Conservation (phyloP, 2,797 vertebrate species). For the Odontamblyopus lacepedii region DNA sequence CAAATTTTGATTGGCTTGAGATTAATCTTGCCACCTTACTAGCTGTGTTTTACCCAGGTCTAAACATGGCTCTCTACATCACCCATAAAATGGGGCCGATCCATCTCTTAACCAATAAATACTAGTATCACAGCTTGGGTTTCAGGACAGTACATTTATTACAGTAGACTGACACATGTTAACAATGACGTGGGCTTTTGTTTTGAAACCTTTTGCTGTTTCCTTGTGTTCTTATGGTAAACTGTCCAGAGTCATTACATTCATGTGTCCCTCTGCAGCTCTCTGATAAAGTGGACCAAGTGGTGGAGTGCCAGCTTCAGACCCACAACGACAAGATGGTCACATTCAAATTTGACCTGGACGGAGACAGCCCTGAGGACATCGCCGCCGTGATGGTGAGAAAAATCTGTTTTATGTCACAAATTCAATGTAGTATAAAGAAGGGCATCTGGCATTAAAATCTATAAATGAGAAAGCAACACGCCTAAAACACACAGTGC, state of each 20-base stretch:
- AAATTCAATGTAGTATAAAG: not conserved
- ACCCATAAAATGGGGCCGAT: not conserved
- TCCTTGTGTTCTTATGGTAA: slow-evolving; percentile 18
- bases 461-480: not conserved
- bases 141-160: slow-evolving; percentile 7
- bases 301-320: slow-evolving; percentile 98
- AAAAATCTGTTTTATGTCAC: not conserved
- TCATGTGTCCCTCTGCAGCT: slow-evolving; percentile 77
- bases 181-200: not conserved
- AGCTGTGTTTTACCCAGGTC: not conserved
- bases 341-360: slow-evolving; percentile 97
- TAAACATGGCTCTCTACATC: not conserved
- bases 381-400: slow-evolving; percentile 94
- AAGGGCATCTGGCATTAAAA: not conserved
- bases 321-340: slow-evolving; percentile 99
- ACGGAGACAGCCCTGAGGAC: slow-evolving; percentile 95
- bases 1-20: no score
- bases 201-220: not conserved
- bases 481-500: not conserved
- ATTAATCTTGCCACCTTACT: no score
- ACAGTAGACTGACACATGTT: slow-evolving; percentile 3
- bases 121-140: not conserved
- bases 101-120: not conserved
- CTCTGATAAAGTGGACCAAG: slow-evolving; percentile 92
- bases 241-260: slow-evolving; percentile 12